phyloP scores from a whole-genome alignment of 2,113 vertebrate genomes.

The Sakesphorus luctuosus region DNA sequence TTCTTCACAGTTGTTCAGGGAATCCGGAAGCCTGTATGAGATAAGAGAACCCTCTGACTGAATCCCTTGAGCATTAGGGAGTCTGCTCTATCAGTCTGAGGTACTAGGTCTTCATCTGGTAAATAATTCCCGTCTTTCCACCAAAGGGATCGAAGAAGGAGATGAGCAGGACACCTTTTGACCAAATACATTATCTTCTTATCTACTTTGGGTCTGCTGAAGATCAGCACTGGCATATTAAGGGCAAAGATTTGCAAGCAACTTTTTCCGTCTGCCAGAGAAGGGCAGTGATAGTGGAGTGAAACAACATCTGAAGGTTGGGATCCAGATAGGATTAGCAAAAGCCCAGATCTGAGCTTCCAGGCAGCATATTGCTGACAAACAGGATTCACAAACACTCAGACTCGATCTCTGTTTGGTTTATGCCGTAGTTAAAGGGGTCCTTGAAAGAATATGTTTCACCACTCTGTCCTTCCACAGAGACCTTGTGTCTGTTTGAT shows the following conservation, averaged over 20 bases:
- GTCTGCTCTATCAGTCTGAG: background rate
- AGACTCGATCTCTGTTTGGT: background rate
- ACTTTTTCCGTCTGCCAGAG: background rate
- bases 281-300: background rate
- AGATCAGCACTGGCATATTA: background rate
- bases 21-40: background rate
- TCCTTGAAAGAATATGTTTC: background rate
- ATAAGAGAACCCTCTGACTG: background rate
- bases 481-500: background rate
- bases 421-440: background rate
- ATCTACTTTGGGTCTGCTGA: background rate
- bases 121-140: background rate
- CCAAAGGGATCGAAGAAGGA: background rate
- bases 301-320: background rate
- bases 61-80: background rate
- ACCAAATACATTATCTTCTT: background rate
- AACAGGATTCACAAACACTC: background rate
- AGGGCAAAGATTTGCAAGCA: background rate
- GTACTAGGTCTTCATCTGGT: background rate
- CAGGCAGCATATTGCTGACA: background rate
- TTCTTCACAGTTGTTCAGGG: background rate
- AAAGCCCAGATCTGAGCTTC: background rate
- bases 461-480: background rate
- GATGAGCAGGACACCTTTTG: background rate
- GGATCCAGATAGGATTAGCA: background rate